phyloP scores from a whole-genome alignment of 2,797 vertebrate species.

The Oceanodroma leucorhoa region DNA sequence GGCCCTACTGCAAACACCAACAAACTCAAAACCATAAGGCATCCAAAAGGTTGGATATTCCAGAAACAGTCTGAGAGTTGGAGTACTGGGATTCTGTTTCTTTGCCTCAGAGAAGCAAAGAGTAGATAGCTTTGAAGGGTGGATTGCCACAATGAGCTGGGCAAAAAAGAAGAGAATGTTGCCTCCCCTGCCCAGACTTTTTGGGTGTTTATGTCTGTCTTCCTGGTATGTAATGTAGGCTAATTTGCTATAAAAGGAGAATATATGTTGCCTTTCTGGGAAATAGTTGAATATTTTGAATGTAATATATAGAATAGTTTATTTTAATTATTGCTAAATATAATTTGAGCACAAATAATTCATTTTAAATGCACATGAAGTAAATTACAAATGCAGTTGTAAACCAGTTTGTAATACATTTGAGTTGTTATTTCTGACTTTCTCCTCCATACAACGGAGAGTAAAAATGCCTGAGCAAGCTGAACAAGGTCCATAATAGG shows the following conservation, averaged over 20 bases:
- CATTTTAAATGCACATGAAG: accelerated
- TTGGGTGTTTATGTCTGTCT: background rate
- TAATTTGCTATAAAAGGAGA: background rate
- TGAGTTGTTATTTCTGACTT: background rate
- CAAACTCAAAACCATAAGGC: background rate
- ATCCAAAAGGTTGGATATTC: background rate
- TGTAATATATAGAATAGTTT: background rate
- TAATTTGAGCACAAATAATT: background rate
- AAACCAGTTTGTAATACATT: background rate
- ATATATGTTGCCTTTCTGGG: background rate
- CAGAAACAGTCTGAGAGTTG: background rate
- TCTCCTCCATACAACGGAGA: background rate
- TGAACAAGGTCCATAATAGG: background rate
- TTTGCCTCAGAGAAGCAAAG: background rate
- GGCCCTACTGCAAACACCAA: background rate
- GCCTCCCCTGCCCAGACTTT: background rate
- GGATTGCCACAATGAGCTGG: background rate
- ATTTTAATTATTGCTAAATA: background rate
- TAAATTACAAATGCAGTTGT: background rate
- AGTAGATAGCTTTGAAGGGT: background rate
- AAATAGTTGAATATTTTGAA: background rate
- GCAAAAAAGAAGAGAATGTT: background rate
- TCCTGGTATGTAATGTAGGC: background rate
- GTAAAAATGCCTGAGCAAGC: background rate
- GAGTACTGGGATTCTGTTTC: background rate